phyloP scores from a whole-genome alignment of 2,113 vertebrate species.

The Dicerorhinus sumatrensis region DNA sequence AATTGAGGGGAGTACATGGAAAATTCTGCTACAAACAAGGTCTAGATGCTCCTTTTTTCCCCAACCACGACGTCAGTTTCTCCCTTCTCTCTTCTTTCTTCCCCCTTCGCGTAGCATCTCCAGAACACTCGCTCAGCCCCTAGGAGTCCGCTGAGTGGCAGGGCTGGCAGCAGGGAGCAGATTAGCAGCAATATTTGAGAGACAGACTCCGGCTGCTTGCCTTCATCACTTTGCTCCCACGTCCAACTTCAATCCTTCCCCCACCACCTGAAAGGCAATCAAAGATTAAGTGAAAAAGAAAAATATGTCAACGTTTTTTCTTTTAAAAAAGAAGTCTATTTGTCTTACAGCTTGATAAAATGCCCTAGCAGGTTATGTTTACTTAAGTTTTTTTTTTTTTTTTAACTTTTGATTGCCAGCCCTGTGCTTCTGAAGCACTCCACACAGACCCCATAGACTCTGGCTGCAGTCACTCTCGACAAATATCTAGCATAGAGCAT shows the following conservation, averaged over 20 bases:
- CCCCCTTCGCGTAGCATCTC: background rate
- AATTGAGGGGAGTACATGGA: background rate
- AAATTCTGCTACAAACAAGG: background rate
- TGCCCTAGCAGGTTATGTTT: conserved; percentile 36
- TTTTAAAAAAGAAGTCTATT: conserved; percentile 49
- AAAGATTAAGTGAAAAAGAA: conserved; percentile 59
- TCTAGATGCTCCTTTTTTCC: background rate
- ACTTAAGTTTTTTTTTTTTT: background rate
- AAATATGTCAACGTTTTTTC: background rate
- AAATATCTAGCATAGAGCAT: background rate
- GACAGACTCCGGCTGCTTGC: conserved; percentile 12
- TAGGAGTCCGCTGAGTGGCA: conserved; percentile 46
- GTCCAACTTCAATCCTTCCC: background rate
- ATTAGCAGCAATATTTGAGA: conserved; percentile 47
- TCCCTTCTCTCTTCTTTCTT: background rate
- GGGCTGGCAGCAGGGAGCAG: conserved; percentile 48
- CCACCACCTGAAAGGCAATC: conserved; percentile 47
- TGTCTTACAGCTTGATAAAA: conserved; percentile 64
- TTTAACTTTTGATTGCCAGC: background rate
- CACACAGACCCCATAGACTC: background rate
- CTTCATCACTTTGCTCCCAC: conserved; percentile 53
- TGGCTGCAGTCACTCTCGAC: background rate
- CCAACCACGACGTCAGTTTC: background rate
- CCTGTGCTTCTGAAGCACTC: background rate
- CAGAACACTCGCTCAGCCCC: background rate